A percentile compares a stretch with the other conserved stretches of the same genome.
Conservation (phyloP, 2,797 vertebrate genomes). For the Lepilemur septentrionalis region DNA sequence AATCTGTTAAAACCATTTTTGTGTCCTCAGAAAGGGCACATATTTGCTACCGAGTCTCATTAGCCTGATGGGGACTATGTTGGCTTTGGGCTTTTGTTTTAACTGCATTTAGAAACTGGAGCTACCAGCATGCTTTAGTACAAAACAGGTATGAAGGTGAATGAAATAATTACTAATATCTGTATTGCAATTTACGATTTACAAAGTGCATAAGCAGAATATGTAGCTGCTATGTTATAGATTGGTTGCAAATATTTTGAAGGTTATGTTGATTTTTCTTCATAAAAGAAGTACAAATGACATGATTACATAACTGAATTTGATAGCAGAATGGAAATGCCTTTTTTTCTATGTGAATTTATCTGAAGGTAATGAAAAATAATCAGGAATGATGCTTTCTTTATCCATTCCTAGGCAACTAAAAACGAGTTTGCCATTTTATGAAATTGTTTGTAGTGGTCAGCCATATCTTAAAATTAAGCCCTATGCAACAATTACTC, state of each 20-base stretch:
- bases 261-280: not conserved
- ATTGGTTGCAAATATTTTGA: not conserved
- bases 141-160: not conserved
- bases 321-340: not conserved
- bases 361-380: slow-evolving; percentile 32
- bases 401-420: not conserved
- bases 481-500: not conserved
- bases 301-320: not conserved
- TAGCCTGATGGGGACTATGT: not conserved
- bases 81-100: slow-evolving; percentile 2
- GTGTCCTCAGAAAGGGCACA: not conserved
- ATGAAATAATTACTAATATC: not conserved
- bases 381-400: not conserved
- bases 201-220: not conserved
- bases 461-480: not conserved
- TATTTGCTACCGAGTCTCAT: not conserved
- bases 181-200: not conserved
- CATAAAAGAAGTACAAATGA: not conserved
- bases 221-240: not conserved
- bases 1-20: slow-evolving; percentile 3
- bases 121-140: not conserved
- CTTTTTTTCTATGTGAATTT: slow-evolving; percentile 12
- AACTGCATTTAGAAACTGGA: not conserved
- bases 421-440: not conserved
- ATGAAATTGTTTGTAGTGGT: not conserved